Base-by-base conservation (phyloP, 2,797 vertebrate species). In the Salmo trutta region DNA sequence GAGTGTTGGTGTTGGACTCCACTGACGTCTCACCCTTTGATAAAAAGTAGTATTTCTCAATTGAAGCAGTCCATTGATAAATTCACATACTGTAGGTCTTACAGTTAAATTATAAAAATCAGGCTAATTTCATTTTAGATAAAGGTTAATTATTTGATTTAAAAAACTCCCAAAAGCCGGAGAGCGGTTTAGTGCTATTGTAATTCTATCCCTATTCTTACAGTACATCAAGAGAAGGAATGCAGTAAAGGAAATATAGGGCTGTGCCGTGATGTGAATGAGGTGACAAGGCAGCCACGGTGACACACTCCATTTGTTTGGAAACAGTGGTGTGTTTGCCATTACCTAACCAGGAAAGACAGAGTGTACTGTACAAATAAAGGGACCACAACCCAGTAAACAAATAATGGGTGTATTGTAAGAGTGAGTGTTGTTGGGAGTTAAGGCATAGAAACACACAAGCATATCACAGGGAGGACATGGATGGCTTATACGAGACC, bases 21-120 rank as follows among this genome's bases (percentile, higher is more conserved):
- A 99, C 96, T 0, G 95, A 96, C 0, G 96, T 98, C 92, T 99
- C 96, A 0, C 97, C 98, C 98, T 62, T 62, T 21, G n/a, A 62
- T 19, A 62, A 62, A 19, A 56, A n/a, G 5, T n/a, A 29, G 27
- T 33, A 19, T 59, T n/a, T 19, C 3, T 59, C 17, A 19, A 59
- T 21, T 59, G 56, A 10, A 5, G 56, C 56, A 19, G 17, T 59
- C 19, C n/a, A 59, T 59, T 59, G 56, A 59, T 59, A 21, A 0
- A 59, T 21, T 59, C 19, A 59, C 56, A 59, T 21, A 7, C 17
- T 59, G 16, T 59, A 19, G 56, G 41, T 12, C 41, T 47, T 47
- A 47, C 41, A 47, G 3, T 47, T 47, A 14, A 47, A 47, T 56
- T 56, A 7, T n/a, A n/a, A 6, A 56, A 56, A 56, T 56, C 53